These are phyloP conservation scores for Plebejus argus DNA, from an alignment of 2,888 invertebrate species.

Conservation along the genomic window DNA sequence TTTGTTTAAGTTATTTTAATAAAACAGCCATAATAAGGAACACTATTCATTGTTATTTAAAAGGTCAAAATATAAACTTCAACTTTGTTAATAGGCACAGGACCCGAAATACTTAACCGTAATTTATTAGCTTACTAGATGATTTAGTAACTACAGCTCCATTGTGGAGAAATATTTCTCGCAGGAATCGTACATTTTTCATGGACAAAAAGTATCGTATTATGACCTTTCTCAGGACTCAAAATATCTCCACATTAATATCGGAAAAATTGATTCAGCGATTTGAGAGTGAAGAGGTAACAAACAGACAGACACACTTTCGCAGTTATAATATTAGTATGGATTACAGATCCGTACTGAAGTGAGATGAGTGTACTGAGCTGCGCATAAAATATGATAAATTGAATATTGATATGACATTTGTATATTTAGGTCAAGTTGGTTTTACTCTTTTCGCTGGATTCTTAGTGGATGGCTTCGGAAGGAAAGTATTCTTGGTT, in stretches of 20 bases:
- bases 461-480: slow-evolving; percentile 14
- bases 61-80: background rate
- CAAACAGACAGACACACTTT: no score
- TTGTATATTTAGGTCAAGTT: slow-evolving; percentile 15
- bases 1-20: background rate
- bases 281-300: no score
- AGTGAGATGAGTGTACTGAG: no score
- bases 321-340: no score
- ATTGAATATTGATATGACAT: background rate
- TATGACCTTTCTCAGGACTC: no score
- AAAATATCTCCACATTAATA: no score
- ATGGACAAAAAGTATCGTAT: no score
- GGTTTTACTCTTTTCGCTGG: slow-evolving; percentile 21
- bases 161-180: no score
- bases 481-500: slow-evolving; percentile 7
- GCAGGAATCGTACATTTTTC: no score
- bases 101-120: background rate
- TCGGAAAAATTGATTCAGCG: no score
- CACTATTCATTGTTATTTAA: background rate
- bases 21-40: background rate
- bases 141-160: no score
- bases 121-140: background rate
- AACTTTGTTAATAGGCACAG: background rate
- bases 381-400: background rate
- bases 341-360: background rate